phyloP scores from a whole-genome alignment of 1,140 invertebrate species.

The Caenorhabditis tropicalis region DNA sequence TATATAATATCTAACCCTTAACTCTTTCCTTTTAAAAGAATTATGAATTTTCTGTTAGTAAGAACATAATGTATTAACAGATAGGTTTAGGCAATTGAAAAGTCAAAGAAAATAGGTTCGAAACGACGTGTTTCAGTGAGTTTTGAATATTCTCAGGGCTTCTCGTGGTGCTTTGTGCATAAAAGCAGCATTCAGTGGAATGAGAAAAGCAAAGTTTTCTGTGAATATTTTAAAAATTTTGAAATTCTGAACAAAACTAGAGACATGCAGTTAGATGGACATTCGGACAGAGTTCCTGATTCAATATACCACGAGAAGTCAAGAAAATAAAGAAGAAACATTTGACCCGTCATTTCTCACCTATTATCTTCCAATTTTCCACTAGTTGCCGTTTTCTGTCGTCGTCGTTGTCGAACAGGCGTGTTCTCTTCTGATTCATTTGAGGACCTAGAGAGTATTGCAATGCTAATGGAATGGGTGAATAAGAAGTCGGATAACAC shows the following conservation, averaged over 20 bases:
- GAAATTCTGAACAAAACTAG: background rate
- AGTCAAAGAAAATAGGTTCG: background rate
- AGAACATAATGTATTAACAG: too few species aligned
- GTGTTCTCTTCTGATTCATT: constrained; percentile 14
- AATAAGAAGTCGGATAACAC: background rate
- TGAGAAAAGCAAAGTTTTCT: background rate
- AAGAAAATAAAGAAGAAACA: background rate
- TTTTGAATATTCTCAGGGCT: background rate
- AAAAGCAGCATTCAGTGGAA: background rate
- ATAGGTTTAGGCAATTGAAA: background rate
- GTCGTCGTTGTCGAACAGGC: constrained; percentile 1
- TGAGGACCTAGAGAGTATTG: background rate
- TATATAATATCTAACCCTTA: too few species aligned
- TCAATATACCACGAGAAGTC: constrained; percentile 23
- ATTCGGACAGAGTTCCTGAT: background rate
- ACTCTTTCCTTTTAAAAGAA: too few species aligned
- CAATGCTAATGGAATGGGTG: background rate
- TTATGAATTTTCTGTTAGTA: too few species aligned
- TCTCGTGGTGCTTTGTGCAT: background rate
- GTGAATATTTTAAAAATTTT: background rate
- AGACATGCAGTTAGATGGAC: background rate
- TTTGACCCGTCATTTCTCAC: constrained; percentile 31
- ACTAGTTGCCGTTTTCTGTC: background rate
- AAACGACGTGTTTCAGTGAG: constrained; percentile 24
- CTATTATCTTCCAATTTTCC: constrained; percentile 30